Conservation (phyloP, 1,140 invertebrate species). For the Tenebrio molitor region DNA sequence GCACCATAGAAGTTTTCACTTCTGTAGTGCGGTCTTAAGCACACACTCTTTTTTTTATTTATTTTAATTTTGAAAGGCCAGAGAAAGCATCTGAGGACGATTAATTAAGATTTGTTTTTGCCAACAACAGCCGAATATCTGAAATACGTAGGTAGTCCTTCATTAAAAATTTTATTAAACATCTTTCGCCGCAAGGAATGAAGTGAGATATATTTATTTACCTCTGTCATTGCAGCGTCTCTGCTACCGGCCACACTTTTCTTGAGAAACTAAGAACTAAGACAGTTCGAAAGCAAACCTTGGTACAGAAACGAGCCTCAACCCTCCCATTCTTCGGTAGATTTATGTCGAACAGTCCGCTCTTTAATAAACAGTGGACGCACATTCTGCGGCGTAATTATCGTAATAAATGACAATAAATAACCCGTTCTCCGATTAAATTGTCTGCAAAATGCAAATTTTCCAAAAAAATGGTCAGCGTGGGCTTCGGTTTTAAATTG, state of each 20-base stretch:
- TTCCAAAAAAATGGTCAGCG: not conserved
- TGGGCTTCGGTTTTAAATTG: too few relatives aligned
- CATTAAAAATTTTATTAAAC: too few relatives aligned
- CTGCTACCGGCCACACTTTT: too few relatives aligned
- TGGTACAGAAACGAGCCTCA: not conserved
- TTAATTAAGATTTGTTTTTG: too few relatives aligned
- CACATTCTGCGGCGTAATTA: conserved; percentile 1
- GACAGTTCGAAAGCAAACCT: not conserved
- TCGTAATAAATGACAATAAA: not conserved
- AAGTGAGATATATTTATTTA: not conserved
- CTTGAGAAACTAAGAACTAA: not conserved
- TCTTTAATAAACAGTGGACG: not conserved
- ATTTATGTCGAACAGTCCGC: not conserved
- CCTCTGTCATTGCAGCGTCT: not conserved
- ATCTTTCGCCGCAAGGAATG: too few relatives aligned
- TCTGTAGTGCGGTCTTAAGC: too few relatives aligned
- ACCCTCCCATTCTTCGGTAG: not conserved
- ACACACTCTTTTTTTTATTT: too few relatives aligned
- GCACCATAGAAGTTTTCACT: too few relatives aligned
- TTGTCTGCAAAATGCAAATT: conserved; percentile 1
- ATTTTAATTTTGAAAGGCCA: not conserved
- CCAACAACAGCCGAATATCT: too few relatives aligned
- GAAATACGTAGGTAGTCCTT: too few relatives aligned
- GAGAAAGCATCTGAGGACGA: too few relatives aligned
- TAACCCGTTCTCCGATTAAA: conserved; percentile 18